Conservation (phyloP, 2,888 invertebrate genomes). For the Drosophila nr. fundita region DNA sequence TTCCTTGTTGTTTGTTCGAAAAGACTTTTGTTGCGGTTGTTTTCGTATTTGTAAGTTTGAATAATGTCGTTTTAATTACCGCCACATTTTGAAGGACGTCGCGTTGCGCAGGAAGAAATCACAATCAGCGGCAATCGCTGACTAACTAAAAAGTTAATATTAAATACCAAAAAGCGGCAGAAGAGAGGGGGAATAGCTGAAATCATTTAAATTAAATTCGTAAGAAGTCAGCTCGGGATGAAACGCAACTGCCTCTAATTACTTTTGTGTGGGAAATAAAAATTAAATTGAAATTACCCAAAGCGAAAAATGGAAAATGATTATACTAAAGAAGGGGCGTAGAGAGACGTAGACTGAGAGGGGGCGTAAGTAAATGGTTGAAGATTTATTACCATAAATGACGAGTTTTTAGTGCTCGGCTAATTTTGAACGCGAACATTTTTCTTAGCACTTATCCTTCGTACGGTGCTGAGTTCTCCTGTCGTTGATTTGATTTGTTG, state of each 20-base stretch:
- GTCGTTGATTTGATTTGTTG: conserved; percentile 67
- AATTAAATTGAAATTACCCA: conserved; percentile 64
- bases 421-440: conserved; percentile 56
- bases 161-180: conserved; percentile 32
- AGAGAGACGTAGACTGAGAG: background rate
- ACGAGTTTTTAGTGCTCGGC: conserved; percentile 41
- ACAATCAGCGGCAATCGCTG: conserved; percentile 37
- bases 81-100: conserved; percentile 57
- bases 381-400: conserved; percentile 72
- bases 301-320: conserved; percentile 25
- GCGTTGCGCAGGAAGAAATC: conserved; percentile 32
- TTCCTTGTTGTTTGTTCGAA: background rate
- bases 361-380: conserved; percentile 18
- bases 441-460: conserved; percentile 24
- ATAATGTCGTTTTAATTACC: conserved; percentile 81
- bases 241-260: conserved; percentile 60
- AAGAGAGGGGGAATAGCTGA: conserved; percentile 40
- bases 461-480: conserved; percentile 21
- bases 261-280: conserved; percentile 46
- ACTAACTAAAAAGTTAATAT: conserved; percentile 25
- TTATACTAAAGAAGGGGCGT: background rate
- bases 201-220: conserved; percentile 65
- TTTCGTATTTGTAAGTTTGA: conserved; percentile 64
- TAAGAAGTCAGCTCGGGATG: conserved; percentile 57
- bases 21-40: conserved; percentile 34